Base-by-base conservation (phyloP, 2,113 vertebrate species). In the Actenoides lindsayi region DNA sequence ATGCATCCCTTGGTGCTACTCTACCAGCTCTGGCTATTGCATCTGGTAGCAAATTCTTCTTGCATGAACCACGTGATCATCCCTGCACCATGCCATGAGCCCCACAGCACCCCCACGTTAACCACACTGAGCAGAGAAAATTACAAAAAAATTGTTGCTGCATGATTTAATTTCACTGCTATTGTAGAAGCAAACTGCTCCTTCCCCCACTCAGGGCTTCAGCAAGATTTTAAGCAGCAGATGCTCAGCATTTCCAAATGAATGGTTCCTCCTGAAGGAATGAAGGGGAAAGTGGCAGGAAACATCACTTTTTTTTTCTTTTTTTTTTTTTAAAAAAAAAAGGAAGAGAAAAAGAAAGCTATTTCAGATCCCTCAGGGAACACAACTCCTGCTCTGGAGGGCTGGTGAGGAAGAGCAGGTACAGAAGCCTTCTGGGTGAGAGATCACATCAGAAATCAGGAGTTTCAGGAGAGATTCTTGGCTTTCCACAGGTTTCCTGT, bases 401-500 rank as follows among this genome's bases (percentile, higher is more conserved):
- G 24, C 65, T 64, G 35, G 6, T 44, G 21, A 27, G n/a, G 24
- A 63, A 83, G 5, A 83, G 14, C 57, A 70, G 48, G 16, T 19
- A 77, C 12, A 51, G 48, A 87, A 89, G 39, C 31, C 68, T 53
- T 76, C 39, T 54, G 44, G 41, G 67, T 24, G 16, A 82, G 37
- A 76, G 53, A 89, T 53, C 87, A 69, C 48, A n/a, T 46, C 74
- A 92, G 65, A 84, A 92, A 83, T 50, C 2, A 0, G 57, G 83
- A 74, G 82, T 77, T 83, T 94, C 10, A 1, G 67, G 84, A 84
- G 64, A 86, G 86, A 94, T 94, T 94, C 94, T 57, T 92, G 86
- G 80, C 83, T 84, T 96, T 94, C 62, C 95, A 76, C 80, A 96
- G 50, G 77, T 82, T 91, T 92, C 86, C 79, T 65, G 86, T 57